phyloP scores from a whole-genome alignment of 1,140 invertebrate genomes.

The Aphaenogaster rudis region DNA sequence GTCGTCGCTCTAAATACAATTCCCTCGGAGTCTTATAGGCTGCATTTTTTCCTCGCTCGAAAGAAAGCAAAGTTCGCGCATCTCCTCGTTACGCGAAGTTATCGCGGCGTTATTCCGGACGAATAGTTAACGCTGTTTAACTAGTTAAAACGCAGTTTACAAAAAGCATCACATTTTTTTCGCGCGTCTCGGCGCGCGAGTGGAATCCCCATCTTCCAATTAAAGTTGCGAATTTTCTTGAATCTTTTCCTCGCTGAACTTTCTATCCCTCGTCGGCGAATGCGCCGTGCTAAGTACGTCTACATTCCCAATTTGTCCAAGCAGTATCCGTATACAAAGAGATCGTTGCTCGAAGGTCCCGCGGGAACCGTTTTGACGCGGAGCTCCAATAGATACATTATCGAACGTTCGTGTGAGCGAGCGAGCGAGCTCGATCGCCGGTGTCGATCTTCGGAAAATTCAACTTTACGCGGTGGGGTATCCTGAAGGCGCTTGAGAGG shows the following conservation, averaged over 20 bases:
- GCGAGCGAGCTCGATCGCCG: conserved; percentile 41
- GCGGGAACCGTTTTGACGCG: conserved; percentile 36
- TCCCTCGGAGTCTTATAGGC: neutral
- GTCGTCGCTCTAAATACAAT: conserved; percentile 33
- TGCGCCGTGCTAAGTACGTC: conserved; percentile 11
- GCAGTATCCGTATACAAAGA: conserved; percentile 29
- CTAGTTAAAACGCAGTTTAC: conserved; percentile 67
- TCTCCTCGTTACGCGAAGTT: conserved; percentile 40
- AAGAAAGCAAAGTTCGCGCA: conserved; percentile 13
- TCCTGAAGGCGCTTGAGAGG: conserved; percentile 28
- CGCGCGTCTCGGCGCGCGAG: conserved; percentile 44
- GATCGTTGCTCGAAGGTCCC: neutral
- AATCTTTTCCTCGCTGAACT: conserved; percentile 49
- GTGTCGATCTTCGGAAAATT: conserved; percentile 59
- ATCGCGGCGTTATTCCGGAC: conserved; percentile 54
- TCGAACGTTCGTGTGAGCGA: conserved; percentile 28
- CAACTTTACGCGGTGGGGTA: conserved; percentile 19
- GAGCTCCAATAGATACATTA: conserved; percentile 38
- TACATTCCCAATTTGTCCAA: conserved; percentile 33
- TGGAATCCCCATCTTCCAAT: conserved; percentile 67
- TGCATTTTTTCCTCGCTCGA: neutral
- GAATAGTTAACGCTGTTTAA: conserved; percentile 70
- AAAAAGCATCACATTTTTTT: conserved; percentile 22
- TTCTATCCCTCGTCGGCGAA: neutral
- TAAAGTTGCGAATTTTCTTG: conserved; percentile 67